Base-by-base conservation (phyloP, 2,797 vertebrate species). In the Sebastes hopkinsi region DNA sequence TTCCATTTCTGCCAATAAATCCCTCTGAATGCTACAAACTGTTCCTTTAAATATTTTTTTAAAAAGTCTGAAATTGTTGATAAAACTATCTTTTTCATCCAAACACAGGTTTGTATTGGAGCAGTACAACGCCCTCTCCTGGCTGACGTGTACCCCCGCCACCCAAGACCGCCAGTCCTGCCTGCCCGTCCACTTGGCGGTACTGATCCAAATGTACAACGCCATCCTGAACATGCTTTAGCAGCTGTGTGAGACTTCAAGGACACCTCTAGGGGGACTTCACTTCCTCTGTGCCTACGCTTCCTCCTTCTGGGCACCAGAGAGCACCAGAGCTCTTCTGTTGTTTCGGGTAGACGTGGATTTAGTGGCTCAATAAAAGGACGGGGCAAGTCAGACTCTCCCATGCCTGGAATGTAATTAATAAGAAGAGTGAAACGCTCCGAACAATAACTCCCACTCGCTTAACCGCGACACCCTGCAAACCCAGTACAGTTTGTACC, bases 121-220 rank as follows among this genome's bases (percentile, higher is more conserved):
- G 94, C 98, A 99, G 96, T 99, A 99, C 94, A 99, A 99, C 3
- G 98, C 98, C 78, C 97, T 99, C 78, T 99, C 98, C 77, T 99
- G 98, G 98, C 96, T 99, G 79, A 99, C 98, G 0, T 99, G 98
- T 80, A 98, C 97, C 74, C 98, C 98, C 27, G 97, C 98, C 86
- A 97, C 97, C 68, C 98, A 99, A 92, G 98, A 99, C 93, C 97
- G 98, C 42, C 97, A 97, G 85, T 99, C 98, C 95, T 99, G 98
- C 96, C 96, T 99, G 93, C 98, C 98, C 9, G 96, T 99, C 93
- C 98, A 99, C 95, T 95, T 99, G 42, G 97, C 98, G 84, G 96
- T 99, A 92, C 97, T 99, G 89, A 98, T 96, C 75, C 98, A 99
- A 95, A 95, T 99, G 97, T 99, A 99, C 97, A 99, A 99, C 1